Evolutionary conservation across 2,113 vertebrate species (phyloP).

Genomic region (Catharus bicknelli): DNA sequence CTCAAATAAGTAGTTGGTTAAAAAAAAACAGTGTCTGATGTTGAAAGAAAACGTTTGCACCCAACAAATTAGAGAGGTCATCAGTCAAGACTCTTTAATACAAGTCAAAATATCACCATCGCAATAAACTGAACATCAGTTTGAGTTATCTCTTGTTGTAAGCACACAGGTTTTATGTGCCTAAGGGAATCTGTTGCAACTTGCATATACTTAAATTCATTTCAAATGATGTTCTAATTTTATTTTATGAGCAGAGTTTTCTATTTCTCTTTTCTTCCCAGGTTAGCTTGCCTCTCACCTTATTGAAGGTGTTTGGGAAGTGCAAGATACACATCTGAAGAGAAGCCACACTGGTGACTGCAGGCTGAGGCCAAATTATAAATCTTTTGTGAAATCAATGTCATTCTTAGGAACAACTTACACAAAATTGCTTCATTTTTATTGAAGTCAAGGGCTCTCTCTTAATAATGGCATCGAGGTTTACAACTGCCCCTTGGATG

Average conservation of each 20-base stretch:
- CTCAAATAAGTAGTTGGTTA: constrained; percentile 47
- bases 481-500: neutral
- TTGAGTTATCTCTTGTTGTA: constrained; percentile 56
- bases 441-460: constrained; percentile 11
- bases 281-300: neutral
- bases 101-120: constrained; percentile 55
- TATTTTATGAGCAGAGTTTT: neutral
- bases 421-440: neutral
- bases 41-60: constrained; percentile 71
- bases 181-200: constrained; percentile 38
- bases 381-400: neutral
- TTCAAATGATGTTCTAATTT: neutral
- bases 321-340: neutral
- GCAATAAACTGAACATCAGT: constrained; percentile 44
- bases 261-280: neutral
- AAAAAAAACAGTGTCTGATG: constrained; percentile 50
- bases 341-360: neutral
- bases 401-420: neutral
- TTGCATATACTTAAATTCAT: neutral
- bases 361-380: neutral
- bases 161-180: neutral
- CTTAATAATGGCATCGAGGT: neutral
- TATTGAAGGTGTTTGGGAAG: neutral
- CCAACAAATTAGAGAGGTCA: constrained; percentile 67
- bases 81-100: constrained; percentile 74